Percentiles rank a stretch among this genome's conserved stretches.
Evolutionary conservation across 2,113 vertebrate species (phyloP).

Genomic region (Carettochelys insculpta): DNA sequence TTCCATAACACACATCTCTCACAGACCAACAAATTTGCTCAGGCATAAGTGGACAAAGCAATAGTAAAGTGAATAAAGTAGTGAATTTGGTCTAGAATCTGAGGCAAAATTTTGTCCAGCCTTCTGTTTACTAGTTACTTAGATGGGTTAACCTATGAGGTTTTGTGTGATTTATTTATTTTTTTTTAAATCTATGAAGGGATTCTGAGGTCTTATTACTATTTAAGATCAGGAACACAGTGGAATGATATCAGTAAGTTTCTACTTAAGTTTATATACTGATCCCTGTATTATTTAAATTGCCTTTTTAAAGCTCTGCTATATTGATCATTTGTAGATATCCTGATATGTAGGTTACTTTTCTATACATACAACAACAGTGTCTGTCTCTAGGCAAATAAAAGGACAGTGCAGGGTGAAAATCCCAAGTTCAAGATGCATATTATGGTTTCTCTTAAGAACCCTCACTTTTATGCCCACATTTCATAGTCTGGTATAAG

Average conservation of each 20-base stretch:
- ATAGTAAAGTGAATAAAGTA: background rate
- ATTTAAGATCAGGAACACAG: background rate
- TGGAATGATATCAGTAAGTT: background rate
- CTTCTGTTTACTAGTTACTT: background rate
- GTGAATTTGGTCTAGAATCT: background rate
- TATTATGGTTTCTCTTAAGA: too few species aligned
- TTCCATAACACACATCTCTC: background rate
- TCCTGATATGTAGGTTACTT: background rate
- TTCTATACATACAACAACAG: background rate
- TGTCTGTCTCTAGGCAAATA: background rate
- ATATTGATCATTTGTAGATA: background rate
- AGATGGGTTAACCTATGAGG: background rate
- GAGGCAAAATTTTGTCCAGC: background rate
- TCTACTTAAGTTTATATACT: constrained; percentile 1
- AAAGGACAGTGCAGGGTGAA: too few species aligned
- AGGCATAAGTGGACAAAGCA: background rate
- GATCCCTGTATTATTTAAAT: constrained; percentile 1
- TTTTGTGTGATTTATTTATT: background rate
- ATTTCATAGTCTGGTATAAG: too few species aligned
- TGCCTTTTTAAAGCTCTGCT: background rate
- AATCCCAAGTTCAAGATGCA: too few species aligned
- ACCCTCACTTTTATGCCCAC: too few species aligned
- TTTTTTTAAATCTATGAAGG: background rate
- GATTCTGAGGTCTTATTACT: background rate
- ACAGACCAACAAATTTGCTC: background rate